phyloP scores from a whole-genome alignment of 2,113 vertebrate genomes.

The Pycnonotus jocosus region DNA sequence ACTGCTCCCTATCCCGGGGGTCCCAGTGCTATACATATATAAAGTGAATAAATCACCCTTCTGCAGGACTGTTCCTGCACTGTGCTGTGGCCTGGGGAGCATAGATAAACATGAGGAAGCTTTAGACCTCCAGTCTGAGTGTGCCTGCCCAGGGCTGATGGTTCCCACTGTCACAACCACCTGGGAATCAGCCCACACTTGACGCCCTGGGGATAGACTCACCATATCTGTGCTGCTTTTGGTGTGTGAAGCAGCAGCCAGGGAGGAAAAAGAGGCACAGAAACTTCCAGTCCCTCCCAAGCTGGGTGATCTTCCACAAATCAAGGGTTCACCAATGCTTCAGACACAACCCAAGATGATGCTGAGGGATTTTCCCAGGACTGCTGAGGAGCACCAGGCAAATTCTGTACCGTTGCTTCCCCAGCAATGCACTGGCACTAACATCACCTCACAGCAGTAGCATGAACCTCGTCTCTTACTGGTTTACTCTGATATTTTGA shows the following conservation, averaged over 20 bases:
- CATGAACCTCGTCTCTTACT: not conserved
- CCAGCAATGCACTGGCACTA: not conserved
- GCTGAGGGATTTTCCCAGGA: not conserved
- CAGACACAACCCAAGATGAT: not conserved
- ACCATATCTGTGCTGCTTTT: not conserved
- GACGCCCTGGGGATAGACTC: not conserved
- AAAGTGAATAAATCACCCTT: not conserved
- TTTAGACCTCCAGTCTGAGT: not conserved
- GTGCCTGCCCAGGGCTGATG: not conserved
- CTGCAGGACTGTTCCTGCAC: not conserved
- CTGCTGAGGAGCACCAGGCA: not conserved
- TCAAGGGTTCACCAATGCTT: not conserved
- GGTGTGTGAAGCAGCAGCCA: not conserved
- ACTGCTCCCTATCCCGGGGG: not conserved
- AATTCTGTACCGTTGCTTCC: not conserved
- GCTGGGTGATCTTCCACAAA: not conserved
- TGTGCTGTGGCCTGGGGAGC: not conserved
- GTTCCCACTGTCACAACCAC: not conserved
- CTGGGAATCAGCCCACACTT: not conserved
- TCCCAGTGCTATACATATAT: not conserved
- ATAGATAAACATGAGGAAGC: not conserved
- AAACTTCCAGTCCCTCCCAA: not conserved
- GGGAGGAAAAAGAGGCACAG: not conserved
- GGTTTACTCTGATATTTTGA: not conserved
- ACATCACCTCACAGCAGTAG: not conserved